Percentiles rank a stretch among this genome's conserved stretches.
Evolutionary conservation across 2,888 invertebrate genomes (phyloP).

Genomic region (Caenorhabditis sp.): DNA sequence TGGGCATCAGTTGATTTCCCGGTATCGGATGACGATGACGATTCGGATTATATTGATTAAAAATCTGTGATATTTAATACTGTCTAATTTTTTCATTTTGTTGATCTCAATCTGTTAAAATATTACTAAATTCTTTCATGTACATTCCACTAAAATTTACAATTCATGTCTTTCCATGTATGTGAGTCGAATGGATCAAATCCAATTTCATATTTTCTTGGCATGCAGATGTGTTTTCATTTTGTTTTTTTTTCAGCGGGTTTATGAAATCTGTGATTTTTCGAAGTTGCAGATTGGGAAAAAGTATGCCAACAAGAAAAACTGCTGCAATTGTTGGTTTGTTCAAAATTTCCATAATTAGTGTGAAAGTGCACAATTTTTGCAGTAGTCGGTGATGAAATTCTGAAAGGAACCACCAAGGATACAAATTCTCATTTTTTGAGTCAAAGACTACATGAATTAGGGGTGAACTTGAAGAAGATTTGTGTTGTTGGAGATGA

Average conservation of each 20-base stretch:
- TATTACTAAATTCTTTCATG: too few relatives aligned
- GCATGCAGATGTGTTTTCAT: neutral
- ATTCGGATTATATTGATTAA: neutral
- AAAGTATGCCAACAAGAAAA: conserved; percentile 22
- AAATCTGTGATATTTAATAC: neutral
- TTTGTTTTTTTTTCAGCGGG: neutral
- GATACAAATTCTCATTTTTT: conserved; percentile 80
- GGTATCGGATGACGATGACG: too few relatives aligned
- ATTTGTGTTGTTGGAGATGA: conserved; percentile 79
- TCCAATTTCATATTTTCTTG: neutral
- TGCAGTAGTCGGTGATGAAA: conserved; percentile 81
- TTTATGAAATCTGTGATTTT: neutral
- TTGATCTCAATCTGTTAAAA: neutral
- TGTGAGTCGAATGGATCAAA: neutral
- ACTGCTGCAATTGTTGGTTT: conserved; percentile 37
- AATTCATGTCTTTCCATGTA: too few relatives aligned
- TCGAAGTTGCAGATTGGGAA: neutral
- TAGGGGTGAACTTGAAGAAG: conserved; percentile 78
- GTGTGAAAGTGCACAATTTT: neutral
- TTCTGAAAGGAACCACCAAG: conserved; percentile 79
- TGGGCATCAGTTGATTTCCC: too few relatives aligned
- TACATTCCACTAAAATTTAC: too few relatives aligned
- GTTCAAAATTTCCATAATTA: neutral
- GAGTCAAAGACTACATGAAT: conserved; percentile 76
- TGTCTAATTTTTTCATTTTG: neutral